These are phyloP conservation scores for Haliclona indistincta DNA, from an alignment of 37 sponge, comb jelly and placozoan genomes.

Conservation along the genomic window DNA sequence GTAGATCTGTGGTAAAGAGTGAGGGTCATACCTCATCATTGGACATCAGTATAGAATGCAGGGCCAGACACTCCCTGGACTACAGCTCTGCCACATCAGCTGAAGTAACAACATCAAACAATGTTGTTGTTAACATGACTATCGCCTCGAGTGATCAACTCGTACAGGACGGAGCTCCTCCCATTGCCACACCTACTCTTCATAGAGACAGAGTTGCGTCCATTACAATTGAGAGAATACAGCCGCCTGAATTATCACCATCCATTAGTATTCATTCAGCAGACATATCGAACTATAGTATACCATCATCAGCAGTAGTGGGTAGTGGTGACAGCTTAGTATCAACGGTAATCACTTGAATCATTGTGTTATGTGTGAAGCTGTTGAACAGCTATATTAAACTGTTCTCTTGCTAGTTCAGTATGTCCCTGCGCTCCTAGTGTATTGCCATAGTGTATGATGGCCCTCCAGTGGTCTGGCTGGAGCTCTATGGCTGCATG, in stretches of 20 bases:
- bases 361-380: no score
- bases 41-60: conserved; percentile 46
- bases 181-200: not conserved
- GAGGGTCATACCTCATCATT: no score
- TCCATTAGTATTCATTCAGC: no score
- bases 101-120: conserved; percentile 47
- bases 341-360: no score
- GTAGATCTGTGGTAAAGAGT: no score
- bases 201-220: conserved; percentile 8
- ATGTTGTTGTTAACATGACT: conserved; percentile 37
- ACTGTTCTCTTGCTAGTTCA: conserved; percentile 16
- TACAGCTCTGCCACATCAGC: not conserved
- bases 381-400: conserved; percentile 7
- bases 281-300: no score
- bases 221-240: conserved; percentile 52
- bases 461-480: conserved; percentile 38
- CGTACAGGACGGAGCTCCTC: not conserved
- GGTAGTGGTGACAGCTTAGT: no score
- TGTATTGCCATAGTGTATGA: conserved; percentile 13
- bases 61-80: conserved; percentile 16
- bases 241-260: no score
- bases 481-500: conserved; percentile 34
- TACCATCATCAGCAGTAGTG: no score
- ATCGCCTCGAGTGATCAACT: conserved; percentile 10
- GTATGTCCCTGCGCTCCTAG: not conserved